Evolutionary conservation across 2,113 vertebrate species (phyloP).

Genomic region (Mesitornis unicolor): DNA sequence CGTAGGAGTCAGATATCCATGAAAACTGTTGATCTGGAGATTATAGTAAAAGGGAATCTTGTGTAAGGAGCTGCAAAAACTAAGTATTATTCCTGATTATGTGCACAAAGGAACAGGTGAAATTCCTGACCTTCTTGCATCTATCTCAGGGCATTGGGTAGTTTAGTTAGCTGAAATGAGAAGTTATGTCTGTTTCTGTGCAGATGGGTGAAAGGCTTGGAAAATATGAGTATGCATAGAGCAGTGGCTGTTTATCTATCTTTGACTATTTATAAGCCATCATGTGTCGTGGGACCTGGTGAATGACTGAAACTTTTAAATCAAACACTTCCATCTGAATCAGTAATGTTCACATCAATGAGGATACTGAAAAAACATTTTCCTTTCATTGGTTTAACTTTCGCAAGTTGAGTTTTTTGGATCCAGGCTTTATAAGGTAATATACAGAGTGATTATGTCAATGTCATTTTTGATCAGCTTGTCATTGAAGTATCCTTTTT

Average conservation of each 20-base stretch:
- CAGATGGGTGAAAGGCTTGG: background rate
- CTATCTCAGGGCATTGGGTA: background rate
- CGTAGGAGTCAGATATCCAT: background rate
- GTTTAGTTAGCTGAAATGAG: too few species aligned
- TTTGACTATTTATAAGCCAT: background rate
- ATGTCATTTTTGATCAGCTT: background rate
- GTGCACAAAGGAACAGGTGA: background rate
- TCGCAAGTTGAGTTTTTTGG: background rate
- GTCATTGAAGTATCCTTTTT: background rate
- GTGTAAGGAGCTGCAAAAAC: background rate
- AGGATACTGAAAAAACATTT: background rate
- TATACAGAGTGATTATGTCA: accelerated
- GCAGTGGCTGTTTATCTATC: background rate
- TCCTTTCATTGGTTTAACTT: background rate
- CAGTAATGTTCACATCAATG: background rate
- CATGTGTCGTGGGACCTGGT: background rate
- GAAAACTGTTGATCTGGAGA: too few species aligned
- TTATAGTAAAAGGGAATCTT: background rate
- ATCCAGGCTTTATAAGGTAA: background rate
- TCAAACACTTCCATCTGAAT: background rate
- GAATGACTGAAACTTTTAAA: background rate
- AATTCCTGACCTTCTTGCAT: too few species aligned
- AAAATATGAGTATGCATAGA: background rate
- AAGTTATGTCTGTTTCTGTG: background rate
- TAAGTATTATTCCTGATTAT: background rate